These are phyloP conservation scores for Sebastes iracundus DNA, from an alignment of 2,797 vertebrate species.

Conservation along the genomic window DNA sequence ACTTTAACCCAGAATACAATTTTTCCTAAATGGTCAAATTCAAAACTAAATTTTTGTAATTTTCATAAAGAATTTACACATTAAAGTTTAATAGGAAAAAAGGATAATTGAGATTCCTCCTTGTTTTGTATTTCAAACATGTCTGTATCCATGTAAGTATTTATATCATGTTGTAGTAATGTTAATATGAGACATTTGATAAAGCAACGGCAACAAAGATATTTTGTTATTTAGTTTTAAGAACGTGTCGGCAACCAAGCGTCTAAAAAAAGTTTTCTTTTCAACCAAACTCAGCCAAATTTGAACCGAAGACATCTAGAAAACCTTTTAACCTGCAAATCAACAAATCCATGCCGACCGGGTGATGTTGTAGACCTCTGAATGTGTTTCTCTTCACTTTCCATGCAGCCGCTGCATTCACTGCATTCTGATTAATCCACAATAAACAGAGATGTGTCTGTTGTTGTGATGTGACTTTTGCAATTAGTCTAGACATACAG, in stretches of 20 bases:
- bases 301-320: background rate
- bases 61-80: background rate
- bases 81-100: no score
- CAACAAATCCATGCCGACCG: background rate
- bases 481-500: background rate
- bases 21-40: background rate
- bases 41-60: background rate
- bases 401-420: background rate
- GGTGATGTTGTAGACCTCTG: background rate
- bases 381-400: background rate
- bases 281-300: background rate
- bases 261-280: background rate
- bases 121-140: background rate
- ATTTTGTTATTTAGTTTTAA: background rate
- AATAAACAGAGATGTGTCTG: no score
- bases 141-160: background rate
- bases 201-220: background rate
- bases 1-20: fast-evolving
- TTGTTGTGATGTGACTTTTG: background rate
- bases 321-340: background rate
- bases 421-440: background rate
- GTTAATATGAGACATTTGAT: background rate
- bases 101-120: background rate
- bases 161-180: background rate
- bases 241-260: background rate